Conservation (phyloP, 2,113 vertebrate species). For the Amazona guildingii region DNA sequence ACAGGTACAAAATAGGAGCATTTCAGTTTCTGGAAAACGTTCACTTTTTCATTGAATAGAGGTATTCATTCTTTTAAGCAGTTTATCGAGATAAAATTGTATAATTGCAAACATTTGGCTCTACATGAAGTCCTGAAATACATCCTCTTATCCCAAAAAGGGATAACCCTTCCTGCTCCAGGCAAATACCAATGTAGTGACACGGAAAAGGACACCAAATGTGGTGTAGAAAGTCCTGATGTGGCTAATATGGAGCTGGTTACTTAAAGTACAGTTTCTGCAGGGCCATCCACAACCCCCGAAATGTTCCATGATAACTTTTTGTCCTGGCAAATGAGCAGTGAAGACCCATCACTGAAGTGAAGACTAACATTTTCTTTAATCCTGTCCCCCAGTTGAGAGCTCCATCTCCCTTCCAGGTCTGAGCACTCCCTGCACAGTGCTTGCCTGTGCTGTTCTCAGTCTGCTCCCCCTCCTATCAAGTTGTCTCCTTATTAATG, state of each 20-base stretch:
- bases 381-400: fast-evolving
- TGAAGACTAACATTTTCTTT: neutral
- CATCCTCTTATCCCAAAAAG: neutral
- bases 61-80: neutral
- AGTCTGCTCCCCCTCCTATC: neutral
- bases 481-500: neutral
- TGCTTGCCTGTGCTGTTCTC: fast-evolving
- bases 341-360: neutral
- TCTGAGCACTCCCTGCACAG: fast-evolving
- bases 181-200: neutral
- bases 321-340: neutral
- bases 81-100: neutral
- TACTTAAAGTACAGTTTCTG: neutral
- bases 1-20: neutral
- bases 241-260: fast-evolving
- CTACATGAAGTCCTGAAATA: neutral
- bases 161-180: neutral
- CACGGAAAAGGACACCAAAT: neutral
- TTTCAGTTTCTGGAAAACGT: neutral
- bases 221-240: neutral
- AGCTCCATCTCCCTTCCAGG: neutral
- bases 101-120: neutral
- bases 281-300: neutral
- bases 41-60: neutral
- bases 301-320: neutral